Percentiles rank a stretch among this genome's conserved stretches.
Conservation (phyloP, 2,113 vertebrate species). For the Phoenicopterus ruber region DNA sequence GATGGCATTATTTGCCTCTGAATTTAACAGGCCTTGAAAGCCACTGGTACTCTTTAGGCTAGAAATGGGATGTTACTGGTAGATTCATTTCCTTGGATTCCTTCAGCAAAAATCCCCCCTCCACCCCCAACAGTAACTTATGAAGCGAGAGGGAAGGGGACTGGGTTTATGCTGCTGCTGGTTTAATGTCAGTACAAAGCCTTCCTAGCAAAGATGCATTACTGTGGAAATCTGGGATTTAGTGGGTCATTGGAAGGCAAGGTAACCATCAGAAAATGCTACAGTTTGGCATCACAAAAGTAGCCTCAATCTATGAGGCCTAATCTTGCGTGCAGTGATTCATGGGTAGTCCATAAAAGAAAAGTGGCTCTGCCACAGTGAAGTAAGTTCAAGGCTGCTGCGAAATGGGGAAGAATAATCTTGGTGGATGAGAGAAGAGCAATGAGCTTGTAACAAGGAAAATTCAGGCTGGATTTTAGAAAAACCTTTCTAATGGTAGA, state of each 20-base stretch:
- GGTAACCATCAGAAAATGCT: not conserved
- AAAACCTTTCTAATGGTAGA: not conserved
- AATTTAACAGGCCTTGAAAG: not conserved
- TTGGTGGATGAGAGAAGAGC: not conserved
- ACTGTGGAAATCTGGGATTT: not conserved
- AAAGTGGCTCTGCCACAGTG: not conserved
- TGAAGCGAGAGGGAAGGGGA: not conserved
- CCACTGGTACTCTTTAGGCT: not conserved
- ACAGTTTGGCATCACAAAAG: not conserved
- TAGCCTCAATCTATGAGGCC: not conserved
- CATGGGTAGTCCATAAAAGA: not conserved
- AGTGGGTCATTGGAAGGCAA: slow-evolving; percentile 2
- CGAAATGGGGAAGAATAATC: not conserved
- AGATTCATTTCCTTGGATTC: not conserved
- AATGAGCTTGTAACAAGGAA: not conserved
- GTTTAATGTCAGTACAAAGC: not conserved
- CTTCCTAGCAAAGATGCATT: not conserved
- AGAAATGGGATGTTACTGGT: not conserved
- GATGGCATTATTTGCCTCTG: not conserved
- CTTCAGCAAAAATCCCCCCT: not conserved
- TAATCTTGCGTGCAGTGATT: not conserved
- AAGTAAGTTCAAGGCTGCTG: slow-evolving; percentile 7
- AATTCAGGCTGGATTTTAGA: slow-evolving; percentile 6
- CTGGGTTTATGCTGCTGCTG: not conserved
- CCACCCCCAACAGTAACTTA: not conserved